phyloP scores from a whole-genome alignment of 2,888 invertebrate species.

The Drosophila anomalipes region DNA sequence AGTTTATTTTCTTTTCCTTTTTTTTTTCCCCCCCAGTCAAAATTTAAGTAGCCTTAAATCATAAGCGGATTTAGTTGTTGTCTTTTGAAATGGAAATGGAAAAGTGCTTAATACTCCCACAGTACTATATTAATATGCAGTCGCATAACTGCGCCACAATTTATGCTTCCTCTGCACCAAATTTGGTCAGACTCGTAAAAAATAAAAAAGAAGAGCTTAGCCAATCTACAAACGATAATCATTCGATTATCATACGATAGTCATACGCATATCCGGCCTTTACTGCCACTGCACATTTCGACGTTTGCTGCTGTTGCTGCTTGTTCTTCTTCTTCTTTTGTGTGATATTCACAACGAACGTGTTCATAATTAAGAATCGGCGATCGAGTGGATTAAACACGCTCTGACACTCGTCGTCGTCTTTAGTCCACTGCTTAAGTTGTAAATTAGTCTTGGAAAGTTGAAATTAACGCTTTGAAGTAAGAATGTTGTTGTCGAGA shows the following conservation, averaged over 20 bases:
- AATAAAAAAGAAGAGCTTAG: constrained; percentile 1
- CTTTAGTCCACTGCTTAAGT: not conserved
- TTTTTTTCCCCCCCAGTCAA: not conserved
- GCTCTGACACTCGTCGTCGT: not conserved
- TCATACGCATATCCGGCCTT: constrained; percentile 56
- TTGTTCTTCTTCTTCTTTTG: too few species aligned
- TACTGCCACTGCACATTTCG: constrained; percentile 7
- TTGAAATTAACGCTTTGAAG: not conserved
- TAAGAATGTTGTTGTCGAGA: not conserved
- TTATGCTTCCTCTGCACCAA: constrained; percentile 59
- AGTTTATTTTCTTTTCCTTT: not conserved
- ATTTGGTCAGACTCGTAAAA: constrained; percentile 49
- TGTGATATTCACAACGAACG: constrained; percentile 18
- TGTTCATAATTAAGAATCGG: constrained; percentile 40
- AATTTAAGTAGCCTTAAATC: not conserved
- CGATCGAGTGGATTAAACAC: constrained; percentile 9
- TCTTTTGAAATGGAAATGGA: constrained; percentile 11
- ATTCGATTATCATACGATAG: constrained; percentile 34
- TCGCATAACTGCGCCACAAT: constrained; percentile 30
- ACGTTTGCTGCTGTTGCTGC: constrained; percentile 6
- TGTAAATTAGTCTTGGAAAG: not conserved
- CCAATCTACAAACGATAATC: constrained; percentile 51
- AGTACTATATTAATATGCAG: constrained; percentile 17
- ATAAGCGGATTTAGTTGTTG: constrained; percentile 6
- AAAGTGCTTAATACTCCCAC: constrained; percentile 32